phyloP scores from a whole-genome alignment of 1,140 invertebrate genomes.

The Araneus ventricosus region DNA sequence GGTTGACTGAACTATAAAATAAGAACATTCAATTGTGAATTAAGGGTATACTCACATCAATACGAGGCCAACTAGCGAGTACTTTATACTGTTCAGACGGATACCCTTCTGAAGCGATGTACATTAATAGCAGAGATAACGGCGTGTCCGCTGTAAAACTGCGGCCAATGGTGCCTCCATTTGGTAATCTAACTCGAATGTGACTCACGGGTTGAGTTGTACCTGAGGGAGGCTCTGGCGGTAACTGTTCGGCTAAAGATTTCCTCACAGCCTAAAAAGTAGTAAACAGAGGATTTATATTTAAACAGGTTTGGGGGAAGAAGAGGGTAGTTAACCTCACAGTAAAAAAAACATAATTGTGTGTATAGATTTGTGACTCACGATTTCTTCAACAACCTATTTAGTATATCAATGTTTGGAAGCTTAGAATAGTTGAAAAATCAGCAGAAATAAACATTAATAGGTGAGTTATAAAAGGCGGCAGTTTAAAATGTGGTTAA shows the following conservation, averaged over 20 bases:
- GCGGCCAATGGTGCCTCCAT: conserved; percentile 87
- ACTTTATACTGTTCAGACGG: conserved; percentile 93
- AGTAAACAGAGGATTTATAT: background rate
- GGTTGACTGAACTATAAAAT: no score
- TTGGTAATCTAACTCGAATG: conserved; percentile 89
- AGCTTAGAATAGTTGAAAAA: no score
- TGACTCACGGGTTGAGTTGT: conserved; percentile 84
- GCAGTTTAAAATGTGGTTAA: no score
- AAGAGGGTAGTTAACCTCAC: no score
- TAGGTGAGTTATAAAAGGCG: no score
- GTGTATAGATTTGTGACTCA: no score
- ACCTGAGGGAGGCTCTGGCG: conserved; percentile 83
- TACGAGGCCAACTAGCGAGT: conserved; percentile 93
- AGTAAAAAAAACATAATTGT: no score
- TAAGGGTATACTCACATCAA: conserved; percentile 87
- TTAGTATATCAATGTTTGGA: no score
- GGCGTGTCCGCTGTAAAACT: conserved; percentile 86
- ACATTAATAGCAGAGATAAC: conserved; percentile 89
- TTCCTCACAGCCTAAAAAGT: conserved; percentile 79
- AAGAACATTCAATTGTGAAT: no score
- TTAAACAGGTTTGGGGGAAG: no score
- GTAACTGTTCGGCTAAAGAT: conserved; percentile 81
- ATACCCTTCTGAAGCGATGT: conserved; percentile 91
- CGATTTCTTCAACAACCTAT: no score
- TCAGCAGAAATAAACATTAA: no score